Percentiles rank a stretch among this genome's conserved stretches.
phyloP scores from a whole-genome alignment of 1,140 invertebrate genomes.

The Drosophila bocqueti region DNA sequence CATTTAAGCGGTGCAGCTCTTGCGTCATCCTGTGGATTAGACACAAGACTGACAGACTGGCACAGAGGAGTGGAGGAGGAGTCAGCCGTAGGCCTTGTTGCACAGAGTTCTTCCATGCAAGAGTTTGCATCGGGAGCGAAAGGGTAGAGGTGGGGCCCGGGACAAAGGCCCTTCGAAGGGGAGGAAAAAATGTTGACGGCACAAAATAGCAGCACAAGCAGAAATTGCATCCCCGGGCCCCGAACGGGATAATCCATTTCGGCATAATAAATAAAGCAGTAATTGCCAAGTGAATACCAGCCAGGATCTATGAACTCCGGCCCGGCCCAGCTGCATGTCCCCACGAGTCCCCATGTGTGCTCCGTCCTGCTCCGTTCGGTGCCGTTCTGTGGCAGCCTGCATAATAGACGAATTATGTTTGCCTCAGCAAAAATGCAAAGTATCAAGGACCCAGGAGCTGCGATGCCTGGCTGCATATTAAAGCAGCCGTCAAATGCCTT shows the following conservation, averaged over 20 bases:
- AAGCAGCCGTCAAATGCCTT: constrained; percentile 68
- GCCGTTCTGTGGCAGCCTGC: constrained; percentile 44
- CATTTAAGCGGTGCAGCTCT: constrained; percentile 20
- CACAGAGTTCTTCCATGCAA: constrained; percentile 23
- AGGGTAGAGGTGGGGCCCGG: background rate
- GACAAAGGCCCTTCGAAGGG: constrained; percentile 23
- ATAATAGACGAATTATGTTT: constrained; percentile 76
- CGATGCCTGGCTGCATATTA: constrained; percentile 46
- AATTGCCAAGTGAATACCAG: constrained; percentile 77
- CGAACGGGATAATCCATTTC: constrained; percentile 80
- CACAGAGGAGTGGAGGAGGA: background rate
- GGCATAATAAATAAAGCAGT: constrained; percentile 84
- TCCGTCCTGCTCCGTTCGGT: constrained; percentile 13
- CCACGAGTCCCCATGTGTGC: constrained; percentile 30
- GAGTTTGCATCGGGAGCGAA: constrained; percentile 19
- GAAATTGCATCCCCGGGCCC: constrained; percentile 66
- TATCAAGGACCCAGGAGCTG: constrained; percentile 50
- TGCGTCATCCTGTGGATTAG: constrained; percentile 18
- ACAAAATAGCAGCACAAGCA: constrained; percentile 68
- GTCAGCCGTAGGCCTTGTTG: constrained; percentile 28
- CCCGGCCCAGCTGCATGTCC: constrained; percentile 6
- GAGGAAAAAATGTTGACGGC: constrained; percentile 55
- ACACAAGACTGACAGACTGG: constrained; percentile 9
- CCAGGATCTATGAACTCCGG: constrained; percentile 57
- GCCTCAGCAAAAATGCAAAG: constrained; percentile 76